A percentile compares a stretch with the other conserved stretches of the same genome.
Conservation (phyloP, 2,888 invertebrate genomes). For the Busseola fusca region DNA sequence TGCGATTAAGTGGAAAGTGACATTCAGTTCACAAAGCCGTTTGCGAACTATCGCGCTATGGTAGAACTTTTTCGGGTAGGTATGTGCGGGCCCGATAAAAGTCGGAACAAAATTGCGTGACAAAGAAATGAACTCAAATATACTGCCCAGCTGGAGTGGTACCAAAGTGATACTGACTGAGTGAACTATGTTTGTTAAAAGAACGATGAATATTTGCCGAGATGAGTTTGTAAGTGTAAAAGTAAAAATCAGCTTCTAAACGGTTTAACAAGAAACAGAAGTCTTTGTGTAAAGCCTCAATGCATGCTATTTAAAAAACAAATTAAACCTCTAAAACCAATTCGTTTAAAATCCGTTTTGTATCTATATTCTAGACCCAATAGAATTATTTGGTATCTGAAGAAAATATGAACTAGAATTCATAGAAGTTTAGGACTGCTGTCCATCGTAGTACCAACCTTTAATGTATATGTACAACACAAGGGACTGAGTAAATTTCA, state of each 20-base stretch:
- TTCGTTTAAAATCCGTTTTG: too few species aligned
- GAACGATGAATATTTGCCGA: neutral
- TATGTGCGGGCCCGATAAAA: neutral
- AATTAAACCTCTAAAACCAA: too few species aligned
- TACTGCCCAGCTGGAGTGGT: neutral
- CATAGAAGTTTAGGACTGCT: neutral
- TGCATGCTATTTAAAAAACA: neutral
- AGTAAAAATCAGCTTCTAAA: neutral
- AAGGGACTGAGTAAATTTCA: slow-evolving; percentile 4
- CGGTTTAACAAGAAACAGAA: too few species aligned
- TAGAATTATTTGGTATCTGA: neutral
- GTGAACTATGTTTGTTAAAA: neutral
- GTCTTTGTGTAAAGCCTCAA: neutral
- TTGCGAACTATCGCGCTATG: neutral
- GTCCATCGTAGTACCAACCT: too few species aligned
- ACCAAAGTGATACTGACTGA: neutral
- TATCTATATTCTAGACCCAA: neutral
- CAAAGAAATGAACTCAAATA: slow-evolving; percentile 7
- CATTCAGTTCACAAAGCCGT: slow-evolving; percentile 14
- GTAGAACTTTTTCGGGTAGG: slow-evolving; percentile 2
- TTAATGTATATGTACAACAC: neutral
- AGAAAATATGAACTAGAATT: slow-evolving; percentile 4
- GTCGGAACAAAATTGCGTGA: slow-evolving; percentile 4
- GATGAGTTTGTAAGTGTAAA: slow-evolving; percentile 4
- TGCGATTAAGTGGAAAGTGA: slow-evolving; percentile 9